A percentile compares a stretch with the other conserved stretches of the same genome.
These are phyloP conservation scores for Saccostrea echinata DNA, from an alignment of 1,140 invertebrate species.

Conservation along the genomic window DNA sequence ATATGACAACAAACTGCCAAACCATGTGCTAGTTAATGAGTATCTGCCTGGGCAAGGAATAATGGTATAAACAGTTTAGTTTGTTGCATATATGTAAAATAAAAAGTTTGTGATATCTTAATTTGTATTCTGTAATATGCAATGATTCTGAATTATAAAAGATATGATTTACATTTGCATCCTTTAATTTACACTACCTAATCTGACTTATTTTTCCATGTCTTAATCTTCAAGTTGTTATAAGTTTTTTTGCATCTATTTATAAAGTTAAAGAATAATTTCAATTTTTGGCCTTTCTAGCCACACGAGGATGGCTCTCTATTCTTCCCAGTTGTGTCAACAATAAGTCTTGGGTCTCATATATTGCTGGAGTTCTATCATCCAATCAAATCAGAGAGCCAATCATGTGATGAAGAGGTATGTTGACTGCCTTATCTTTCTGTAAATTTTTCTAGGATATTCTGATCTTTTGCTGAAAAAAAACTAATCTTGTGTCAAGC, in stretches of 20 bases:
- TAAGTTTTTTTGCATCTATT: not conserved
- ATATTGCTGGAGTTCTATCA: slow-evolving; percentile 92
- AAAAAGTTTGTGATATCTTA: not conserved
- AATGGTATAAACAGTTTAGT: slow-evolving; percentile 77
- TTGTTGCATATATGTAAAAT: not conserved
- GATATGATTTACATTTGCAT: no score
- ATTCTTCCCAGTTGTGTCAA: slow-evolving; percentile 95
- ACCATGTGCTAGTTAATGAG: slow-evolving; percentile 98
- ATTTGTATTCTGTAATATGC: not conserved
- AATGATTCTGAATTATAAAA: no score
- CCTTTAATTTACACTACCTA: no score
- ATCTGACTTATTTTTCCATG: no score
- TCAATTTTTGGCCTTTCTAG: slow-evolving; percentile 77
- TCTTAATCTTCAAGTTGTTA: no score
- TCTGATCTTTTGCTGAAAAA: no score
- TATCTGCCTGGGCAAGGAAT: slow-evolving; percentile 92
- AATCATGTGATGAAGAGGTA: slow-evolving; percentile 17
- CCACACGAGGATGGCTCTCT: slow-evolving; percentile 96
- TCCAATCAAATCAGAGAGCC: slow-evolving; percentile 55
- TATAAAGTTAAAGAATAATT: not conserved
- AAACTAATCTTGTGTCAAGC: no score
- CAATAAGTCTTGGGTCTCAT: slow-evolving; percentile 94
- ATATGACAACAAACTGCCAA: slow-evolving; percentile 89
- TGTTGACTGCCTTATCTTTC: not conserved
- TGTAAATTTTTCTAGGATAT: no score